phyloP scores from a whole-genome alignment of 2,113 vertebrate species.

The Pandion haliaetus region DNA sequence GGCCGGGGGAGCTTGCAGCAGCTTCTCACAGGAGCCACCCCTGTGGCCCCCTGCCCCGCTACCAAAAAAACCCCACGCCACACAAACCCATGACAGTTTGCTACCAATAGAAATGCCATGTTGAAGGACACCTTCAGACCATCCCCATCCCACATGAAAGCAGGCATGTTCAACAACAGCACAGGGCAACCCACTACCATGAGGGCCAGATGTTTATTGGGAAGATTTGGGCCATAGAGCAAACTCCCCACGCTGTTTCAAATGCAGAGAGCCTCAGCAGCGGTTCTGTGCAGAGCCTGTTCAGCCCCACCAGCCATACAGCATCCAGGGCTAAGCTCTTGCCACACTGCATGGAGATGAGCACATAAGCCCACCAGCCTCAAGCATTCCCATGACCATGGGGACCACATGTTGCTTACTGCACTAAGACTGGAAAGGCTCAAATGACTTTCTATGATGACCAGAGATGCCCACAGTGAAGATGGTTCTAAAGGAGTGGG shows the following conservation, averaged over 20 bases:
- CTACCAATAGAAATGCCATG: fast-evolving
- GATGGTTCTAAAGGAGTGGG: not conserved
- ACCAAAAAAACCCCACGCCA: too few species aligned
- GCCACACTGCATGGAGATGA: fast-evolving
- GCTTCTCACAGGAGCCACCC: too few species aligned
- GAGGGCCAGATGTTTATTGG: not conserved
- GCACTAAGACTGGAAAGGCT: not conserved
- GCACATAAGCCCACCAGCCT: not conserved
- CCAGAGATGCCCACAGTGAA: not conserved
- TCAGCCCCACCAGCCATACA: not conserved
- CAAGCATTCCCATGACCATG: fast-evolving
- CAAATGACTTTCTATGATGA: not conserved
- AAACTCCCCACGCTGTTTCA: not conserved
- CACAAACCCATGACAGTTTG: too few species aligned
- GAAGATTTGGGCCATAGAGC: not conserved
- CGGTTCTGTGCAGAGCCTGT: fast-evolving
- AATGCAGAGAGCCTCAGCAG: not conserved
- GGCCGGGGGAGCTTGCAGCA: too few species aligned
- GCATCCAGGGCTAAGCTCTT: not conserved
- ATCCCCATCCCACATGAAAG: not conserved
- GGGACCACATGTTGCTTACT: not conserved
- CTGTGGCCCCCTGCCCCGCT: too few species aligned
- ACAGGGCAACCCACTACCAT: not conserved
- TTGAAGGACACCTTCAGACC: not conserved
- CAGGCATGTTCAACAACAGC: fast-evolving